Base-by-base conservation (phyloP, 1,140 invertebrate genomes). In the Andricus grossulariae region DNA sequence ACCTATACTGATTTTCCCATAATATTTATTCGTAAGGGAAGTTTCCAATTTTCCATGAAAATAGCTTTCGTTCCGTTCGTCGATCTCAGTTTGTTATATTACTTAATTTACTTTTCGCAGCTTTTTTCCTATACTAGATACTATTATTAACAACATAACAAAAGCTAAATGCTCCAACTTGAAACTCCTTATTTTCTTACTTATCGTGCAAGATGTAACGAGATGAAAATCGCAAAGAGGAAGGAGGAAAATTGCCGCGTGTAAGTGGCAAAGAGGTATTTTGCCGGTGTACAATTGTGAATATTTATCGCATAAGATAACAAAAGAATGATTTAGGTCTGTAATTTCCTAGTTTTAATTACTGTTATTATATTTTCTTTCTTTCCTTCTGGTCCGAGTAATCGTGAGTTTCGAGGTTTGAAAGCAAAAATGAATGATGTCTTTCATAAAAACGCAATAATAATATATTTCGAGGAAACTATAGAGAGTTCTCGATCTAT, bases 181-280 rank as follows among this genome's bases (percentile, higher is more conserved):
- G 21, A 13, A 60, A 60, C 32, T 60, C 57, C 57, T n/a, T 60
- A 60, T 21, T 60, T 60, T 13, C 21, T 60, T 25, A 2, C 21
- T 60, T 60, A 3, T 32, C 19, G 19, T 25, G 55, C 55, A 60
- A 52, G 57, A 60, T 60, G 57, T 55, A 75, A 60, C 11, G 66
- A 74, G 76, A 82, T 80, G 76, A 80, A 81, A 72, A 79, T 32
- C 50, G 19, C 21, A 45, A 6, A 3, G 32, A 32, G 8, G 18
- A 77, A 78, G 76, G 76, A 82, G 77, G 75, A 82, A 79, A 71
- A 77, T 78, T 73, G 77, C 79, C 78, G 78, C 81, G 74, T 80
- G 78, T 72, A 55, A 80, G 74, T 78, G 72, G 74, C 70, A 75
- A 50, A 75, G 15, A 72, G 76, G 76, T 77, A 74, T 76, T 82